Base-by-base conservation (phyloP, 2,113 vertebrate species). In the Eublepharis macularius region DNA sequence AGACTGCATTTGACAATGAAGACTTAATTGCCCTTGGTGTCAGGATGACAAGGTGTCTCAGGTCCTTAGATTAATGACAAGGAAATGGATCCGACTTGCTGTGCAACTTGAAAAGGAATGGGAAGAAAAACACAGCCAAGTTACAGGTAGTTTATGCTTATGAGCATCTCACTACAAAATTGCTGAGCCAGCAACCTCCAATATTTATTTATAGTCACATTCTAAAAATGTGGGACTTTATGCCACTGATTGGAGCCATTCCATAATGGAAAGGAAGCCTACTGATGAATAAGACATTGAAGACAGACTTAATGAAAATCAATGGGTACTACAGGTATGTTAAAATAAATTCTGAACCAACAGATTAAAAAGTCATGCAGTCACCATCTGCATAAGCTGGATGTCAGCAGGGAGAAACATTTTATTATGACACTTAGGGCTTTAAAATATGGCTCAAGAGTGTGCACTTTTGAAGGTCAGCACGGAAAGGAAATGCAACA, bases 231-330 rank as follows among this genome's bases (percentile, higher is more conserved):
- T 5, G 9, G 60, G 77, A 49, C 51, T 87, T 82, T 77, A 72
- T 65, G 57, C 36, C 60, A 76, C 34, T 32, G 26, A 32, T 77
- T 47, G 73, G n/a, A 45, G 34, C 10, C 41, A 2, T 77, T 87
- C 65, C 32, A 39, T 77, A 77, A 87, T 70, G 65, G 76, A 87
- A 82, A 24, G 29, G 32, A 47, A 72, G 65, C 83, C 24, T 51
- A 29, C 26, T 54, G 79, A 76, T 76, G 60, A 76, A 34, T 74
- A 54, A 41, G 70, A 43, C 72, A 76, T 43, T 76, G 66, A 78
- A 60, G 49, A 41, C 49, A 82, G 24, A 39, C 75, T 70, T 77
- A 72, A 87, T 76, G 39, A 82, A 70, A 86, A 86, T 36, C 72
- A 68, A 63, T 82, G 39, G 75, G 16, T 41, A 34, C 72, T 63